These are phyloP conservation scores for Otolemur garnettii DNA, from an alignment of 2,113 vertebrate genomes.

Conservation along the genomic window DNA sequence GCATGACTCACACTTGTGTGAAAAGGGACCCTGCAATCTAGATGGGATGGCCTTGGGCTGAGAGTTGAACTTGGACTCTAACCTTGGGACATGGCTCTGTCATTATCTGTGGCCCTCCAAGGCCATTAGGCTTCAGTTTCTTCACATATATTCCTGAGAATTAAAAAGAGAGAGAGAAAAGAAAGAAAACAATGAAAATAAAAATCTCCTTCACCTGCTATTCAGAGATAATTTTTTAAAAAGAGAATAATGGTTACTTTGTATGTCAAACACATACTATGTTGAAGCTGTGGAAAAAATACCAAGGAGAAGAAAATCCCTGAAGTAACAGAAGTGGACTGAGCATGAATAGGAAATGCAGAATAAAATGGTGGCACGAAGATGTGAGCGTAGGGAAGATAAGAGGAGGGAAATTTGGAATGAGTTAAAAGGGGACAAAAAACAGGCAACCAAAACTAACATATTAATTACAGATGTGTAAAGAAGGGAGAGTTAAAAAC, in stretches of 20 bases:
- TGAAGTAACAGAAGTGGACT: not conserved
- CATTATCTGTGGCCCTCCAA: not conserved
- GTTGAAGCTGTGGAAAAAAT: not conserved
- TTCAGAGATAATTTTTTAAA: too few relatives aligned
- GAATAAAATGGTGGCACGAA: constrained; percentile 19
- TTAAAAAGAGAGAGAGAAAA: not conserved
- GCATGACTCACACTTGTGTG: not conserved
- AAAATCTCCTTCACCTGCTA: too few relatives aligned
- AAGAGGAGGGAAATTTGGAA: not conserved
- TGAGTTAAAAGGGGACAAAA: not conserved
- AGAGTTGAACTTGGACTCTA: not conserved
- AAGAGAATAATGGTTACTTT: not conserved
- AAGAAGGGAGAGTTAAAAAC: not conserved
- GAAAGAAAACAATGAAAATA: too few relatives aligned
- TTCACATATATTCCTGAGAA: not conserved
- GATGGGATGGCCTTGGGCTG: not conserved
- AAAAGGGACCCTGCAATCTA: not conserved
- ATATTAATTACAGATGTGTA: not conserved
- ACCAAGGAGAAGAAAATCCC: not conserved
- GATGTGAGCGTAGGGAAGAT: not conserved
- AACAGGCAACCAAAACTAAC: not conserved
- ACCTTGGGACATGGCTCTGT: not conserved
- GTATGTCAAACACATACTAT: not conserved
- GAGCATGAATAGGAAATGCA: not conserved
- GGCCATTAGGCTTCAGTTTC: not conserved